Evolutionary conservation across 1,140 invertebrate species (phyloP).

Genomic region (Lucilia cuprina): DNA sequence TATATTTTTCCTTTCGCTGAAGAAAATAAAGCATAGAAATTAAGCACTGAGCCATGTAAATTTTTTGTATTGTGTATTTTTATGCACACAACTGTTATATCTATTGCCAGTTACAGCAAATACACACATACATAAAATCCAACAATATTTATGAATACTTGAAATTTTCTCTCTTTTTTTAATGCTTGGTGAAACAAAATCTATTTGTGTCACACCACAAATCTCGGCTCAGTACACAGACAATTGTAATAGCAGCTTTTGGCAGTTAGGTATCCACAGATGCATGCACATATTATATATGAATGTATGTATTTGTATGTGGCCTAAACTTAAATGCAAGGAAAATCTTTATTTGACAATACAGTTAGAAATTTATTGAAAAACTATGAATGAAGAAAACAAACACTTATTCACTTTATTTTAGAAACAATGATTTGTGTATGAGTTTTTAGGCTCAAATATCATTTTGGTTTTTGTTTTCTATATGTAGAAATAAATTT

Average conservation of each 20-base stretch:
- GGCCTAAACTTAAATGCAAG: background rate
- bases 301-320: too few relatives aligned
- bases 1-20: too few relatives aligned
- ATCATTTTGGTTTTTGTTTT: background rate
- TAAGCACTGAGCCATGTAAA: too few relatives aligned
- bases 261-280: background rate
- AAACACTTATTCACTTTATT: background rate
- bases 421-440: background rate
- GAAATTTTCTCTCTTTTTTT: background rate
- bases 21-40: too few relatives aligned
- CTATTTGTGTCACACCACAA: slow-evolving; percentile 61
- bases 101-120: too few relatives aligned
- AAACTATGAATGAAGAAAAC: background rate
- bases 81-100: too few relatives aligned
- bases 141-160: background rate
- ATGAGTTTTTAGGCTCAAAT: background rate
- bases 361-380: background rate
- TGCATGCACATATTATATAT: background rate
- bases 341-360: background rate
- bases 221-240: slow-evolving; percentile 55
- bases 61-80: too few relatives aligned
- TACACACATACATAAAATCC: background rate
- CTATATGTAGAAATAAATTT: background rate
- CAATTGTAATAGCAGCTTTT: background rate
- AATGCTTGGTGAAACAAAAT: slow-evolving; percentile 43